phyloP scores from a whole-genome alignment of 2,888 invertebrate species.

The Rhingia rostrata region DNA sequence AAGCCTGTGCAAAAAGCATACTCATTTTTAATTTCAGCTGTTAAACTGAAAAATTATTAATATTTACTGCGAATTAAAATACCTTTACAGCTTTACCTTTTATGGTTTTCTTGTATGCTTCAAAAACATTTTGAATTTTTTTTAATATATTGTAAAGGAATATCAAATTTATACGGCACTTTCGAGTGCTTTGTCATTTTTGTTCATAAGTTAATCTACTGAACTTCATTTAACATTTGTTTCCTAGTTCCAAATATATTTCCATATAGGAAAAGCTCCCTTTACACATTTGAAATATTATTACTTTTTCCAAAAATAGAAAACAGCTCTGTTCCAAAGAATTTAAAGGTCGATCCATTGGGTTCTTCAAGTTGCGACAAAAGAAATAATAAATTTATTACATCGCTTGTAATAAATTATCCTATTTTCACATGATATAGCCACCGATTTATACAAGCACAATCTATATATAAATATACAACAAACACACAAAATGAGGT shows the following conservation, averaged over 20 bases:
- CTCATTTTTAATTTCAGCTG: no score
- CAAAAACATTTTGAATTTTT: background rate
- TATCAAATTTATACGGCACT: no score
- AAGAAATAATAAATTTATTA: slow-evolving; percentile 54
- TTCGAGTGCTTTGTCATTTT: no score
- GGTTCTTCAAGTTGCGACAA: slow-evolving; percentile 48
- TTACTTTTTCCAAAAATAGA: slow-evolving; percentile 7
- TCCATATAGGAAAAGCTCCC: background rate
- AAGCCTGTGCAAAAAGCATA: no score
- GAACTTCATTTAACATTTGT: background rate
- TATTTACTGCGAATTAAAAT: no score
- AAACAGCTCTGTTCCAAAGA: slow-evolving; percentile 28
- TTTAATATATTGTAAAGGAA: background rate
- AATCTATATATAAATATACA: slow-evolving; percentile 71
- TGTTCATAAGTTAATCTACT: no score
- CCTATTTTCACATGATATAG: slow-evolving; percentile 58
- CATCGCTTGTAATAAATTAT: slow-evolving; percentile 62
- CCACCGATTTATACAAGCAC: slow-evolving; percentile 53
- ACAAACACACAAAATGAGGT: slow-evolving; percentile 71
- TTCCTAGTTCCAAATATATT: background rate
- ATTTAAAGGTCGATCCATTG: slow-evolving; percentile 58
- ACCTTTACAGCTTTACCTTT: no score
- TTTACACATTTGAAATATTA: background rate
- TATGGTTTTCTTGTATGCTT: background rate
- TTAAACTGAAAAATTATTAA: no score